Percentiles rank a stretch among this genome's conserved stretches.
Conservation (phyloP, 2,797 vertebrate species). For the Eulemur coronatus region DNA sequence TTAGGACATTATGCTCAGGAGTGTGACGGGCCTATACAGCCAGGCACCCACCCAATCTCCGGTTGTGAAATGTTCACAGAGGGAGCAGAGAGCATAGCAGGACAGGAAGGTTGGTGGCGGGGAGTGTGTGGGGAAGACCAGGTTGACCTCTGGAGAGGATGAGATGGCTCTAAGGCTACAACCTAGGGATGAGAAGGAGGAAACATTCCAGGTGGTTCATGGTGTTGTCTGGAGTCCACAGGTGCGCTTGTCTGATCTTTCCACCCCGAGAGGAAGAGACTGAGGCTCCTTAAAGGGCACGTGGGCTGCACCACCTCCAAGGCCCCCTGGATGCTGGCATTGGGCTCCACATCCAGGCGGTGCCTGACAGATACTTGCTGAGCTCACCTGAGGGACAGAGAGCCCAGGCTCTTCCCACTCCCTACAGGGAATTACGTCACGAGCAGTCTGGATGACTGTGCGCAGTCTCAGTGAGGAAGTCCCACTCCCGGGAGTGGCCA, state of each 20-base stretch:
- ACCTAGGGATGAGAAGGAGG: background rate
- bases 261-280: too few species aligned
- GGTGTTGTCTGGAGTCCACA: background rate
- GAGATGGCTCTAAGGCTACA: background rate
- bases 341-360: background rate
- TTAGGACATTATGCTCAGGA: background rate
- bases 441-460: background rate
- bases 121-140: background rate
- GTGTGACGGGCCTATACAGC: background rate
- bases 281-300: background rate
- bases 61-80: background rate
- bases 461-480: background rate
- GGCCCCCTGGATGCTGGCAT: background rate
- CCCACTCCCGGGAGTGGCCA: background rate
- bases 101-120: fast-evolving
- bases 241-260: background rate
- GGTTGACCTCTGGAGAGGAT: too few species aligned
- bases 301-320: background rate
- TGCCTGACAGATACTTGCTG: background rate
- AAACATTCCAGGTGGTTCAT: fast-evolving
- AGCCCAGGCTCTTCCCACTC: background rate
- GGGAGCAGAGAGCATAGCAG: background rate
- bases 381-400: background rate
- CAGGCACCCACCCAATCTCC: background rate
- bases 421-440: background rate